Evolutionary conservation across 2,113 vertebrate species (phyloP).

Genomic region (Panthera uncia): DNA sequence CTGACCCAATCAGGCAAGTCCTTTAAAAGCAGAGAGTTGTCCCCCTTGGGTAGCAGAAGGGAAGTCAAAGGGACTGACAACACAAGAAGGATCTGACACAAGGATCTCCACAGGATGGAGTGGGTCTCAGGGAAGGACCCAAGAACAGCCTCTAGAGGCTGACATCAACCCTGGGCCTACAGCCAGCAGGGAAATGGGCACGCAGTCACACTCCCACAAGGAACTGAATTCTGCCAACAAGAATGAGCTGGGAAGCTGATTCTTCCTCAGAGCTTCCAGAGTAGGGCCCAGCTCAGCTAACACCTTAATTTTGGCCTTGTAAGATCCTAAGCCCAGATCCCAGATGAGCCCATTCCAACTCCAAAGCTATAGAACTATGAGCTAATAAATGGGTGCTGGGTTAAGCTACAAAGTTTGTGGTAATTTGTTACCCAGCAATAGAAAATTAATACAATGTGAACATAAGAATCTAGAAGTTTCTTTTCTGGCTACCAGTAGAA

Average conservation of each 20-base stretch:
- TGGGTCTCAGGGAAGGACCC: rapidly evolving
- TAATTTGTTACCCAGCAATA: neutral
- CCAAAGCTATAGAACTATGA: neutral
- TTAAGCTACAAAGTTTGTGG: neutral
- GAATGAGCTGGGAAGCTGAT: neutral
- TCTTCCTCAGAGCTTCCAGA: neutral
- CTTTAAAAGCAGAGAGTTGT: neutral
- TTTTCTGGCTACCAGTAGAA: neutral
- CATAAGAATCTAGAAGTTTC: neutral
- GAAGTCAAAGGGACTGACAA: neutral
- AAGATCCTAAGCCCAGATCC: neutral
- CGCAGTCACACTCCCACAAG: too few species aligned
- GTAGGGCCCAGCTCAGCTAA: neutral
- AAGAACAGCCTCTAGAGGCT: neutral
- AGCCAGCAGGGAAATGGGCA: neutral
- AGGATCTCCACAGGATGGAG: too few species aligned
- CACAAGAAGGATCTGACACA: neutral
- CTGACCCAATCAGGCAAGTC: neutral
- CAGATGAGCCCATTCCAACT: neutral
- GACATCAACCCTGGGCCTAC: neutral
- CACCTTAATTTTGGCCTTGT: neutral
- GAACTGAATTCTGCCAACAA: neutral
- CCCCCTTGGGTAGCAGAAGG: neutral
- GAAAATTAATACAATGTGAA: neutral
- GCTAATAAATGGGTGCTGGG: neutral